These are phyloP conservation scores for Onthophagus sagittarius DNA, from an alignment of 2,888 invertebrate species.

Conservation along the genomic window DNA sequence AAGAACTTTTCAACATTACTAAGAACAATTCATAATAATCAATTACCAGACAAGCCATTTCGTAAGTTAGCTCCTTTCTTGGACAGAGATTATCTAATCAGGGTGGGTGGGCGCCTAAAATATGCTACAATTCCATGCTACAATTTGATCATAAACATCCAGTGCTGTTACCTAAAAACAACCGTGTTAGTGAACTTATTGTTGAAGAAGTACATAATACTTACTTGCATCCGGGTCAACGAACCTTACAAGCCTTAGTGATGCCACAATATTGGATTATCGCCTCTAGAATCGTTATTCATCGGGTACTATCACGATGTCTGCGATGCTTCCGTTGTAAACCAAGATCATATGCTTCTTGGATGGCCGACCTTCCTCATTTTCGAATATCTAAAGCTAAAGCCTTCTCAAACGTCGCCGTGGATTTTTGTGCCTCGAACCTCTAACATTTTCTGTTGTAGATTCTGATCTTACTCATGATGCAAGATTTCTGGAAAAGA, in stretches of 20 bases:
- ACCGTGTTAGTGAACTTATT: too few relatives aligned
- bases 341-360: too few relatives aligned
- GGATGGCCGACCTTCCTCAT: background rate
- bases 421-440: too few relatives aligned
- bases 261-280: background rate
- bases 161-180: background rate
- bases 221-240: background rate
- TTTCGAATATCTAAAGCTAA: background rate
- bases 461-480: too few relatives aligned
- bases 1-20: background rate
- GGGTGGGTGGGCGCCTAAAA: background rate
- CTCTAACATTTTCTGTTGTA: too few relatives aligned
- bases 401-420: background rate
- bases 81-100: too few relatives aligned
- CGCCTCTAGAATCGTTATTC: background rate
- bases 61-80: too few relatives aligned
- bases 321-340: too few relatives aligned
- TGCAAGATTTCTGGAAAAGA: too few relatives aligned
- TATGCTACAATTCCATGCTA: background rate
- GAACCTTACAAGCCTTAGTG: background rate
- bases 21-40: background rate
- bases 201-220: background rate
- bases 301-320: background rate
- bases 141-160: too few relatives aligned
- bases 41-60: too few relatives aligned